These are phyloP conservation scores for Ornithoptera alexandrae DNA, from an alignment of 2,888 invertebrate genomes.

Conservation along the genomic window DNA sequence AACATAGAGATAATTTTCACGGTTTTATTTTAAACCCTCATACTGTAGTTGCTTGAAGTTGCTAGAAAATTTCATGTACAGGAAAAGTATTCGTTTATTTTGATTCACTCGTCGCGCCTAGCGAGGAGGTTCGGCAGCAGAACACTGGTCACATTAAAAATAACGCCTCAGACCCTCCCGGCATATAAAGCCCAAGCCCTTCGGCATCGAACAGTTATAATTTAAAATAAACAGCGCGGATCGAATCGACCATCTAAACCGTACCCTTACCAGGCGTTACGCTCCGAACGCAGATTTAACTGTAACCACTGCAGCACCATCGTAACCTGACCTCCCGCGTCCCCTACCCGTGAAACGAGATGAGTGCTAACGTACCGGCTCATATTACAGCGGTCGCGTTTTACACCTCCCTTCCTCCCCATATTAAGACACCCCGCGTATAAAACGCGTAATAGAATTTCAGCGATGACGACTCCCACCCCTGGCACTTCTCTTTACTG, in stretches of 20 bases:
- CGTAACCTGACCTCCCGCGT: constrained; percentile 34
- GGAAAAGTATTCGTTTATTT: background rate
- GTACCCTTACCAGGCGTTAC: constrained; percentile 41
- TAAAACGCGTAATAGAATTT: constrained; percentile 78
- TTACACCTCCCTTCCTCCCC: constrained; percentile 55
- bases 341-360: constrained; percentile 40
- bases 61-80: background rate
- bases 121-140: constrained; percentile 30
- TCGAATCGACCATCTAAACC: constrained; percentile 65
- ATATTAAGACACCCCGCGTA: constrained; percentile 68
- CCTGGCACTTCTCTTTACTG: constrained; percentile 44
- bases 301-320: constrained; percentile 56
- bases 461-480: constrained; percentile 62
- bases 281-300: constrained; percentile 62
- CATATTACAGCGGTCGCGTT: constrained; percentile 66
- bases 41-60: too few species aligned
- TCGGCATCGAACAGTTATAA: constrained; percentile 53
- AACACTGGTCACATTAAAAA: constrained; percentile 32
- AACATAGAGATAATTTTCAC: too few species aligned
- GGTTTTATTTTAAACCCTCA: too few species aligned
- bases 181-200: constrained; percentile 55
- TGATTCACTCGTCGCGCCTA: background rate
- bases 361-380: constrained; percentile 52
- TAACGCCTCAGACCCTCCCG: constrained; percentile 36
- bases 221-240: constrained; percentile 76